Conservation (phyloP, 2,113 vertebrate species). For the Naja naja region DNA sequence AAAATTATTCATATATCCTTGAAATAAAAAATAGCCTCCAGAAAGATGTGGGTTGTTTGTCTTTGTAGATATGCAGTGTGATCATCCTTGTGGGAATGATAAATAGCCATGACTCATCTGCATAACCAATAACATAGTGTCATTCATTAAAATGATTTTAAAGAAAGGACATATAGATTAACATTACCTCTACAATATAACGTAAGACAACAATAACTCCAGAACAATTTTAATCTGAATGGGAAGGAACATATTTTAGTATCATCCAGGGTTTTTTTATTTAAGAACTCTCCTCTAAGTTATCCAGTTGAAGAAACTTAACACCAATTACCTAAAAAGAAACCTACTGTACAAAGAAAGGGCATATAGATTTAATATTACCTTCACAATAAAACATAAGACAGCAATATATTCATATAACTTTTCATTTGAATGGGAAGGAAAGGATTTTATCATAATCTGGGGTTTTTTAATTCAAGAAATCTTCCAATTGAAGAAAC, state of each 20-base stretch:
- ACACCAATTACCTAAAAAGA: background rate
- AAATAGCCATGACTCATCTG: background rate
- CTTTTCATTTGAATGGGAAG: background rate
- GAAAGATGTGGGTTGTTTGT: background rate
- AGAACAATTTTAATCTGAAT: background rate
- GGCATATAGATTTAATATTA: background rate
- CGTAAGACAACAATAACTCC: background rate
- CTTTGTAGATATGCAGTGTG: background rate
- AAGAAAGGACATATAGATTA: background rate
- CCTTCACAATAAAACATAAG: background rate
- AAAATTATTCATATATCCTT: background rate
- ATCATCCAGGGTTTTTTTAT: background rate
- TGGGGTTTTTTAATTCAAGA: background rate
- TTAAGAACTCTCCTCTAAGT: background rate
- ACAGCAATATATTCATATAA: background rate
- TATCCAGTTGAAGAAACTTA: background rate
- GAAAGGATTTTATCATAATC: background rate
- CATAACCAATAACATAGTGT: background rate
- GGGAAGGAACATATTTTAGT: background rate
- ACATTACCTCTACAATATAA: background rate
- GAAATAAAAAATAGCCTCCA: background rate
- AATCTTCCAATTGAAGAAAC: background rate
- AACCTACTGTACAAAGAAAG: background rate
- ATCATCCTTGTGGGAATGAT: background rate
- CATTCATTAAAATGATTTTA: background rate